Evolutionary conservation across 1,140 invertebrate species (phyloP).

Genomic region (Sinonovacula constricta): DNA sequence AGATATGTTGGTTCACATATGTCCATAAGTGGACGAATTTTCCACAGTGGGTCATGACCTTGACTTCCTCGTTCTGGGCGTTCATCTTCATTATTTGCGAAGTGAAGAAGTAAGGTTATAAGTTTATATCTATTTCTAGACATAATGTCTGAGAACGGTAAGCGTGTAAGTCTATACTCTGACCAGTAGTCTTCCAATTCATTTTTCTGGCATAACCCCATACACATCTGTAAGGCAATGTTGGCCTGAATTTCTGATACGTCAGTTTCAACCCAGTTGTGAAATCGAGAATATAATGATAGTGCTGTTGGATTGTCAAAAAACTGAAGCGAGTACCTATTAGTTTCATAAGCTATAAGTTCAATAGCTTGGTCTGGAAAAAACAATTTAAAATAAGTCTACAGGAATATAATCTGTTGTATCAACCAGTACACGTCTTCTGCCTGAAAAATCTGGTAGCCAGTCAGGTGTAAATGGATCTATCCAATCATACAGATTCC

Average conservation of each 20-base stretch:
- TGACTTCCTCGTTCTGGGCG: neutral
- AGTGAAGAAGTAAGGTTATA: neutral
- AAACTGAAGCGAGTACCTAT: neutral
- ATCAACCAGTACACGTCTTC: neutral
- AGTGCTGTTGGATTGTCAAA: neutral
- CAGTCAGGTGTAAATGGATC: neutral
- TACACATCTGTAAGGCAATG: neutral
- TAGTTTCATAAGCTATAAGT: neutral
- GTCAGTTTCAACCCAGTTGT: neutral
- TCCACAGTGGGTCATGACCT: neutral
- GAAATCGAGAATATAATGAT: neutral
- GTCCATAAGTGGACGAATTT: neutral
- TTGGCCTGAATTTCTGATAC: neutral
- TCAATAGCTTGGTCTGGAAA: neutral
- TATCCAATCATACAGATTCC: neutral
- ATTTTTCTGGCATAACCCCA: neutral
- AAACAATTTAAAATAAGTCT: neutral
- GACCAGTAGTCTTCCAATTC: conserved; percentile 2
- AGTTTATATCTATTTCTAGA: conserved; percentile 1
- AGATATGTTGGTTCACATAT: neutral
- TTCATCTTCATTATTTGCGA: no score
- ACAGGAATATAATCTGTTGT: neutral
- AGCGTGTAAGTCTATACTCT: neutral
- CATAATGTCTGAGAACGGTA: neutral
- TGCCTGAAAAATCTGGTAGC: neutral